Evolutionary conservation across 2,888 invertebrate genomes (phyloP), one percentile per base, ranked within the genome.

Genomic region (Mimachlamys varia): DNA sequence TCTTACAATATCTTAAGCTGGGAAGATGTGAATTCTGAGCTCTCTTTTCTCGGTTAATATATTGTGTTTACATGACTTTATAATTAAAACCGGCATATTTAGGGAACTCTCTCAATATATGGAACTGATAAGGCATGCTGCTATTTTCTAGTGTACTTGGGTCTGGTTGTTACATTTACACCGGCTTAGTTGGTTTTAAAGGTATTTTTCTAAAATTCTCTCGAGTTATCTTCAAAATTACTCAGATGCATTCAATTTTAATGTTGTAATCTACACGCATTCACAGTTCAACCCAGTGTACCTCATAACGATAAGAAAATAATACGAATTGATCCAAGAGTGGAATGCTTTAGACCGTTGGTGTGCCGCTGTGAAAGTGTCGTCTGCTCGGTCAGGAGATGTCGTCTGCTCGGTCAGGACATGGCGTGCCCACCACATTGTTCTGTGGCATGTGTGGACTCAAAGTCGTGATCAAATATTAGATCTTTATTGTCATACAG

Each of bases 381-480:
- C n/a, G n/a, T 58, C 22, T 58, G 58, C n/a, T 19, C 58, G 58
- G 22, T 58, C 22, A n/a, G 58, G 33, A 2, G 76, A 13, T 76
- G 12, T 33, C 33, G 27, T 19, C 12, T 76, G 22, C 33, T 19
- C 12, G 33, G 12, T 33, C 12, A 27, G 27, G 27, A 27, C 33
- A 76, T 22, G 76, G 13, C 17, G 4, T 5, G 27, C 12, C 76
- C 76, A 33, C 76, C 76, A 27, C 76, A 33, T 7, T 76, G 33
- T 33, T 76, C 76, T 13, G 33, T 7, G 76, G 27, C 33, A 76
- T 33, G 62, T 62, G 33, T 76, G 76, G 76, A 76, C 76, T 76
- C 76, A 76, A 76, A 13, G 27, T 22, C 76, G 76, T 76, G 33
- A 76, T 76, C 33, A 76, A 76, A 76, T 76, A 76, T 76, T 76